Evolutionary conservation across 2,888 invertebrate species (phyloP).

Genomic region (Drosophila meridiana): DNA sequence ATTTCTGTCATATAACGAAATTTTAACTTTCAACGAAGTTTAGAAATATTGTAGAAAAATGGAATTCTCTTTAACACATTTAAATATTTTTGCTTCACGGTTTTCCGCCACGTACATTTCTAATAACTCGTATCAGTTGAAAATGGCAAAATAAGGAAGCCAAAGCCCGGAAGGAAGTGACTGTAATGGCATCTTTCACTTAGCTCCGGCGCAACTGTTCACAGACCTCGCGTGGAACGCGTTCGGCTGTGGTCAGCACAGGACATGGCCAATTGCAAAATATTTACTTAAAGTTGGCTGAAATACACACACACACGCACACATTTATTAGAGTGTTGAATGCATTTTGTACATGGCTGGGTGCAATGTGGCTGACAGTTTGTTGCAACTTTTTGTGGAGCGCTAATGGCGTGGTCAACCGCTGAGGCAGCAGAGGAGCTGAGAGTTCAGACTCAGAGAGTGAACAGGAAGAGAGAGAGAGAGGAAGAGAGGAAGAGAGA

Average conservation of each 20-base stretch:
- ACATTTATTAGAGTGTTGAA: slow-evolving; percentile 58
- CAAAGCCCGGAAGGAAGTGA: slow-evolving; percentile 50
- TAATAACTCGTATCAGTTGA: slow-evolving; percentile 23
- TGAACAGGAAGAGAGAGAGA: background rate
- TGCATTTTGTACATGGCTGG: slow-evolving; percentile 45
- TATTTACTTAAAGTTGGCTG: slow-evolving; percentile 77
- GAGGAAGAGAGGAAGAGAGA: background rate
- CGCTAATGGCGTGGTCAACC: slow-evolving; percentile 75
- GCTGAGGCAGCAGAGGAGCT: slow-evolving; percentile 5
- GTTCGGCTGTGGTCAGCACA: slow-evolving; percentile 45
- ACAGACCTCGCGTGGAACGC: slow-evolving; percentile 50
- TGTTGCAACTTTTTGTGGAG: slow-evolving; percentile 66
- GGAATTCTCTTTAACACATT: background rate
- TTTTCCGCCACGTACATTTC: slow-evolving; percentile 23
- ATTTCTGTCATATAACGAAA: too few relatives aligned
- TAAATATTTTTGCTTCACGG: slow-evolving; percentile 16
- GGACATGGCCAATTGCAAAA: slow-evolving; percentile 81
- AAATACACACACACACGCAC: slow-evolving; percentile 15
- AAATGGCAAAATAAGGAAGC: slow-evolving; percentile 42
- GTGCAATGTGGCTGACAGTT: slow-evolving; percentile 53
- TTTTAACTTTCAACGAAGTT: too few relatives aligned
- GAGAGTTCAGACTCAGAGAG: background rate
- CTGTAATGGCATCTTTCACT: slow-evolving; percentile 68
- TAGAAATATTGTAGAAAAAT: background rate
- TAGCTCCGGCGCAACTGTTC: slow-evolving; percentile 52